phyloP scores from a whole-genome alignment of 2,888 invertebrate species.

The Melikaiella ostensackeni region DNA sequence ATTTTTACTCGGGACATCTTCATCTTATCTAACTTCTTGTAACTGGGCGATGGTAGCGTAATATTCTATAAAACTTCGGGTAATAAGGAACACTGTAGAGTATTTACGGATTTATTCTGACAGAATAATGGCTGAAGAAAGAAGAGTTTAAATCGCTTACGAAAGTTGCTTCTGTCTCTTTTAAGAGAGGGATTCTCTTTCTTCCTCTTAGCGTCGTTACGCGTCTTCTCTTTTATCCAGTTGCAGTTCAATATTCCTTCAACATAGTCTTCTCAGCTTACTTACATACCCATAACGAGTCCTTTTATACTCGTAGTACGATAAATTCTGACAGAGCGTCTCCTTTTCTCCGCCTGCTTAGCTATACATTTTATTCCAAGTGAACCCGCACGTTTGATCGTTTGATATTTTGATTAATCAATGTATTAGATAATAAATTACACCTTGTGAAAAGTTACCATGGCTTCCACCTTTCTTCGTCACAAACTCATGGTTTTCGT shows the following conservation, averaged over 20 bases:
- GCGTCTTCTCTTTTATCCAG: not conserved
- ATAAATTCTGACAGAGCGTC: constrained; percentile 12
- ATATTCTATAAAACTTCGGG: too few species aligned
- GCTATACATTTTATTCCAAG: not conserved
- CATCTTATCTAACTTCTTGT: too few species aligned
- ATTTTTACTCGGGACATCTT: too few species aligned
- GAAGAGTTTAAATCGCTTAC: not conserved
- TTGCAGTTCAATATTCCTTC: not conserved
- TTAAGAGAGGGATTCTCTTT: not conserved
- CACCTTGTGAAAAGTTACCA: not conserved
- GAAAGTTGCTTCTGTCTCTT: not conserved
- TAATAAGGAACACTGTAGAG: too few species aligned
- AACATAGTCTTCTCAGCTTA: not conserved
- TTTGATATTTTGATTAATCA: constrained; percentile 22
- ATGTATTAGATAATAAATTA: constrained; percentile 11
- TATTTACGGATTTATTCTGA: too few species aligned
- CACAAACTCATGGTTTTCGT: not conserved
- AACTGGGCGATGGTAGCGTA: too few species aligned
- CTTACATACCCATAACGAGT: not conserved
- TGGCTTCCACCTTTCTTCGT: not conserved
- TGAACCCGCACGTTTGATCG: not conserved
- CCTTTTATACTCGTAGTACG: constrained; percentile 4
- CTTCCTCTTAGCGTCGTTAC: not conserved
- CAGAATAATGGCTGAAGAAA: not conserved
- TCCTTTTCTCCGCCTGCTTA: constrained; percentile 8